phyloP scores from a whole-genome alignment of 2,113 vertebrate genomes.

The Axis porcinus region DNA sequence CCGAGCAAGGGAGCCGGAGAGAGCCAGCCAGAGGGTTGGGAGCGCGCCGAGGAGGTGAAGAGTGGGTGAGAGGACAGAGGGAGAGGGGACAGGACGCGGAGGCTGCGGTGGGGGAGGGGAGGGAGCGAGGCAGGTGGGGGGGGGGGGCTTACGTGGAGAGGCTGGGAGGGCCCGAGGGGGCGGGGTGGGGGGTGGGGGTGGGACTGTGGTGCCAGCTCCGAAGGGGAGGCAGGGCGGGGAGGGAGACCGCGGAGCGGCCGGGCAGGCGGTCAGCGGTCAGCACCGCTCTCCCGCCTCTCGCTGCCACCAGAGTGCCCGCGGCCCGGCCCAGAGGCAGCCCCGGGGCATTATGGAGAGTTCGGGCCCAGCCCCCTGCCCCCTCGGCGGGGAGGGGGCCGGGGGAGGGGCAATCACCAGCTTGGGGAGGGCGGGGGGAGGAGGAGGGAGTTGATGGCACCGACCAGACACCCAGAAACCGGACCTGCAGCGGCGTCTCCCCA shows the following conservation, averaged over 20 bases:
- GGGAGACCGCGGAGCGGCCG: neutral
- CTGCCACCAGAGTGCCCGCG: neutral
- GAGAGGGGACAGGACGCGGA: conserved; percentile 42
- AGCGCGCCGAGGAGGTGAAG: neutral
- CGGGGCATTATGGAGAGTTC: conserved; percentile 18
- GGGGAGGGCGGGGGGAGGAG: conserved; percentile 43
- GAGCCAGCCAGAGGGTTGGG: neutral
- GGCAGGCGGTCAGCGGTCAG: conserved; percentile 54
- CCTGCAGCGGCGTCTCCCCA: conserved; percentile 72
- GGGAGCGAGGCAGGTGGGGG: conserved; percentile 41
- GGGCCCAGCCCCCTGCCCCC: conserved; percentile 69
- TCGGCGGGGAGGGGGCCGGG: conserved; percentile 61
- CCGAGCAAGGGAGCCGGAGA: neutral
- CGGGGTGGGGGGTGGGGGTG: conserved; percentile 38
- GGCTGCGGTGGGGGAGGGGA: conserved; percentile 54
- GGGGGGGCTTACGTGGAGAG: conserved; percentile 35
- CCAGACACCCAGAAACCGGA: conserved; percentile 65
- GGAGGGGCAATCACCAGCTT: conserved; percentile 28
- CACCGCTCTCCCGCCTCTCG: conserved; percentile 12
- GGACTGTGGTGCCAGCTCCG: conserved; percentile 38
- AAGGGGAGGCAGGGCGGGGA: neutral
- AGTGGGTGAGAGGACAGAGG: conserved; percentile 46
- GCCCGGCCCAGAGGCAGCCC: neutral
- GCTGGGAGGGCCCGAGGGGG: conserved; percentile 47
- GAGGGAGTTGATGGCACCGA: conserved; percentile 63